phyloP scores from a whole-genome alignment of 1,140 invertebrate genomes.

The Campoletis sonorensis region DNA sequence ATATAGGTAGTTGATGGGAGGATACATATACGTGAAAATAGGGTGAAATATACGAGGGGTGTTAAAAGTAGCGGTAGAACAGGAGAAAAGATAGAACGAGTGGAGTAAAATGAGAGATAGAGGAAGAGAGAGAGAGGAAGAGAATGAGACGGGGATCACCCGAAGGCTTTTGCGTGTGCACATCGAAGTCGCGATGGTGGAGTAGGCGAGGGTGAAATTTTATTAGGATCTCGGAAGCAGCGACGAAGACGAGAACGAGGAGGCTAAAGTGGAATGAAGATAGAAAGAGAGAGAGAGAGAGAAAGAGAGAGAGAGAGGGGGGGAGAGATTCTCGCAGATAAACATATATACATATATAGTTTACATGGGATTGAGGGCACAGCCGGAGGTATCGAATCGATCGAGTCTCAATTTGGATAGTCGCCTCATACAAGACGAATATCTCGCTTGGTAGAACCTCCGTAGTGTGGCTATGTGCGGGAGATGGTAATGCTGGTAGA shows the following conservation, averaged over 20 bases:
- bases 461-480: not conserved
- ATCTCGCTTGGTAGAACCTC: slow-evolving; percentile 54
- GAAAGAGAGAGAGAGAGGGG: too few relatives aligned
- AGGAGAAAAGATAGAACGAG: not conserved
- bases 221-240: slow-evolving; percentile 63
- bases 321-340: too few relatives aligned
- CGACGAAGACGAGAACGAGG: slow-evolving; percentile 46
- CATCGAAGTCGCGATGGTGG: not conserved
- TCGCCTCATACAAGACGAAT: slow-evolving; percentile 67
- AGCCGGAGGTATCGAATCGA: slow-evolving; percentile 61
- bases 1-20: not conserved
- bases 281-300: slow-evolving; percentile 29
- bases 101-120: not conserved
- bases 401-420: slow-evolving; percentile 68
- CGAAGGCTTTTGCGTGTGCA: slow-evolving; percentile 6
- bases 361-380: not conserved
- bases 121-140: slow-evolving; percentile 21
- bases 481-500: not conserved
- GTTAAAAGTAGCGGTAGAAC: not conserved
- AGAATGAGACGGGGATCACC: slow-evolving; percentile 13
- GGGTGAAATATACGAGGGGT: not conserved
- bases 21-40: slow-evolving; percentile 16
- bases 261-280: slow-evolving; percentile 27
- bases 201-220: slow-evolving; percentile 58
- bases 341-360: not conserved